These are phyloP conservation scores for Cylas formicarius DNA, from an alignment of 1,140 invertebrate species.

Conservation along the genomic window DNA sequence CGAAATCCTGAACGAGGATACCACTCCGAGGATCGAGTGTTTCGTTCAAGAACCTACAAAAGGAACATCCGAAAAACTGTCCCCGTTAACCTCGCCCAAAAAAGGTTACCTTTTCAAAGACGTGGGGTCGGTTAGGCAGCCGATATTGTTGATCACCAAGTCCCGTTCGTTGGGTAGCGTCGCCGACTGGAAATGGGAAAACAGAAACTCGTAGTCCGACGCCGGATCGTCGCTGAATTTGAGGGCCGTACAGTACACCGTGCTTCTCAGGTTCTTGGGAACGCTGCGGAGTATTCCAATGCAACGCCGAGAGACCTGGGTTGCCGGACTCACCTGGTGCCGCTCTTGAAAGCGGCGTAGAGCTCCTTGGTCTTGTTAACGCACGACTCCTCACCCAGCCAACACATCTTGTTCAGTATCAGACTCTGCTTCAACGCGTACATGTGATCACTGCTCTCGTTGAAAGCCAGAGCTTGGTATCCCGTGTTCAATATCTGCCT, in stretches of 20 bases:
- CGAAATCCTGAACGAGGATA: conserved; percentile 43
- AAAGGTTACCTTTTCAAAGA: conserved; percentile 44
- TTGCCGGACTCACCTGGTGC: no score
- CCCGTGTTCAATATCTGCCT: no score
- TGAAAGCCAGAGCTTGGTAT: no score
- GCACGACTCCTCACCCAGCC: conserved; percentile 44
- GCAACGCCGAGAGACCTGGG: no score
- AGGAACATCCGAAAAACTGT: no score
- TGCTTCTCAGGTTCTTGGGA: conserved; percentile 19
- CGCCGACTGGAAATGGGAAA: conserved; percentile 44
- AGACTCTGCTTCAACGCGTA: conserved; percentile 39
- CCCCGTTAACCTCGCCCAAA: no score
- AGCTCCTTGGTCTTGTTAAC: conserved; percentile 31
- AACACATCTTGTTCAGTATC: conserved; percentile 47
- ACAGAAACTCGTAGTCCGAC: not conserved
- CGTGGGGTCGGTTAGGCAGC: conserved; percentile 46
- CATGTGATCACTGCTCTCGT: conserved; percentile 31
- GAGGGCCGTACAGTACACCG: not conserved
- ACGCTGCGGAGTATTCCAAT: no score
- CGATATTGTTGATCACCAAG: conserved; percentile 49
- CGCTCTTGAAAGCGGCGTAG: conserved; percentile 25
- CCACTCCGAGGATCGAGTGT: conserved; percentile 35
- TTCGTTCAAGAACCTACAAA: conserved; percentile 35
- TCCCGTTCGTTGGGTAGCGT: conserved; percentile 48
- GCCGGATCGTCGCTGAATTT: not conserved